Evolutionary conservation across 2,113 vertebrate genomes (phyloP).

Genomic region (Spermophilus dauricus): DNA sequence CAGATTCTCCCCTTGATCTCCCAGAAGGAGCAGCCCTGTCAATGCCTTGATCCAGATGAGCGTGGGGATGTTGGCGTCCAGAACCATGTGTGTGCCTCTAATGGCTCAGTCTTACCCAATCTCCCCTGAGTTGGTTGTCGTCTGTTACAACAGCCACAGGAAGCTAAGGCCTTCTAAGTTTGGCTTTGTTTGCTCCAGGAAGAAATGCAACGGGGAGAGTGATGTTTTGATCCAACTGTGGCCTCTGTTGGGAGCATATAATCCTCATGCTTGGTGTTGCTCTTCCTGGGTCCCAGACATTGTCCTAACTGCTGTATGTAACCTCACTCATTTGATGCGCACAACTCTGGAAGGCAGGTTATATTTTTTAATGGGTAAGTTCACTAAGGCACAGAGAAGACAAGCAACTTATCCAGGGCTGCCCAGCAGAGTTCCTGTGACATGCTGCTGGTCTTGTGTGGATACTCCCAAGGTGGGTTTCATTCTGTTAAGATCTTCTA

Average conservation of each 20-base stretch:
- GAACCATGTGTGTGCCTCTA: neutral
- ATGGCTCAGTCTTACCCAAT: no score
- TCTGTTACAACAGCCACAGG: neutral
- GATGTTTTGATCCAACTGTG: neutral
- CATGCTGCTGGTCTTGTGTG: fast-evolving
- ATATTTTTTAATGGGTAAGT: neutral
- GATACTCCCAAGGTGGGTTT: neutral
- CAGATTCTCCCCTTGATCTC: neutral
- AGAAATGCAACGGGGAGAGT: neutral
- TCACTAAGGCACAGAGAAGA: neutral
- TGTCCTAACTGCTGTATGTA: neutral
- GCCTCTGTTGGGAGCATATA: neutral
- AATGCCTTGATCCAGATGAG: fast-evolving
- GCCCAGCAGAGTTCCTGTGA: no score
- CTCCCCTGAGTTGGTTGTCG: neutral
- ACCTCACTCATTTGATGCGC: neutral
- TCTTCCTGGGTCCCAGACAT: no score
- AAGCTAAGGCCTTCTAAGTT: neutral
- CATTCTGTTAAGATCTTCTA: neutral
- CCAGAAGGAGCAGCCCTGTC: neutral
- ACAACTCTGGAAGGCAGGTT: neutral
- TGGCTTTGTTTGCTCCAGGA: neutral
- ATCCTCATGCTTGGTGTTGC: neutral
- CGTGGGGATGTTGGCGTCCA: neutral
- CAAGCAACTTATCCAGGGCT: neutral